Evolutionary conservation across 2,797 vertebrate species (phyloP).

Genomic region (Thunnus albacares): DNA sequence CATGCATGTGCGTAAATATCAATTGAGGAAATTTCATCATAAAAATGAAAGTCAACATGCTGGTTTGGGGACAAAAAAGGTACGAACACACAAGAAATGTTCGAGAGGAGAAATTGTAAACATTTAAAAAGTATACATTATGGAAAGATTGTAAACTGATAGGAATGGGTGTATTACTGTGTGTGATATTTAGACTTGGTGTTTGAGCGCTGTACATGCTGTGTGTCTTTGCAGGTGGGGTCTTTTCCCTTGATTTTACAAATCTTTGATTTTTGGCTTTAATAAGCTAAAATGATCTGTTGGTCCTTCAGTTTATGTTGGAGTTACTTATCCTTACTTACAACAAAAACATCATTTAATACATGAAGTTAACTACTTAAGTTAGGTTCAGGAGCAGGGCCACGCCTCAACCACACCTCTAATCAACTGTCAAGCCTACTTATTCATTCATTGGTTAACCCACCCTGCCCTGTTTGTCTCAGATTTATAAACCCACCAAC

Average conservation of each 20-base stretch:
- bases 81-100: neutral
- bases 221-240: neutral
- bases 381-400: no score
- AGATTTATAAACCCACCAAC: no score
- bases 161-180: neutral
- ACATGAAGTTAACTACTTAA: neutral
- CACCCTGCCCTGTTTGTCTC: no score
- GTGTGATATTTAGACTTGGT: slow-evolving; percentile 15
- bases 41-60: neutral
- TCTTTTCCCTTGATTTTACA: neutral
- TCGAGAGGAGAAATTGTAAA: neutral
- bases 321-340: neutral
- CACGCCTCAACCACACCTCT: no score
- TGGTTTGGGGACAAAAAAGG: neutral
- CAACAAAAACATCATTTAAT: neutral
- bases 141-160: neutral
- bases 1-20: slow-evolving; percentile 19
- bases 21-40: slow-evolving; percentile 2
- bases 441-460: no score
- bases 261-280: neutral
- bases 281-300: neutral
- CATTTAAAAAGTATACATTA: neutral
- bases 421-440: no score
- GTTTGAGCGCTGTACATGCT: neutral
- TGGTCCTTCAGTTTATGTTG: neutral